Evolutionary conservation across 2,113 vertebrate species (phyloP), one percentile per base, ranked within the genome.

Genomic region (Muntiacus muntjak): DNA sequence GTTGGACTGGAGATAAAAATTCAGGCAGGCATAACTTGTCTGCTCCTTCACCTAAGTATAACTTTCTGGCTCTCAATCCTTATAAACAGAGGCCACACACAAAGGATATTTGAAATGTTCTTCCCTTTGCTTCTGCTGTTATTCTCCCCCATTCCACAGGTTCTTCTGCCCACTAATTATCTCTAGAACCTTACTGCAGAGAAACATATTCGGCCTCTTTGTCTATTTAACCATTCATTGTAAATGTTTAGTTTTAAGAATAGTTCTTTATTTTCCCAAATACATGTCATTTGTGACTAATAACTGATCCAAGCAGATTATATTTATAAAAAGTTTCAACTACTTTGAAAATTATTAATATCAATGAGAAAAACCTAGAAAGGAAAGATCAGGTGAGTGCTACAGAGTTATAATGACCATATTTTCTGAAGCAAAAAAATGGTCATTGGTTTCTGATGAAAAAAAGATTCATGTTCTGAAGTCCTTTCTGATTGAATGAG

Each of bases 391-490:
- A 92, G 14, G 60, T 92, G 40, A 95, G 14, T 85, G 58, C 58
- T 94, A 84, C 30, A 96, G 23, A 90, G n/a, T 96, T 94, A 94
- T 71, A 57, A 83, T 52, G 26, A 96, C 64, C 58, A 89, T 67
- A 94, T 96, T 94, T 98, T 88, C 94, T 86, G 52, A 96, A 94
- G 76, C 86, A 85, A 97, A 97, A 78, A 94, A 81, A 82, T 87
- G 47, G 40, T 4, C 64, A 93, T 64, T 93, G 13, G 15, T 74
- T 92, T 25, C 57, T 91, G 11, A 86, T 93, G 7, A 74, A n/a
- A 95, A 86, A 78, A 40, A 71, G 17, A 58, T 11, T 45, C 40
- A 43, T 89, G 1, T 78, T 87, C 62, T 95, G 54, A 85, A 94
- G 4, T 90, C n/a, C 17, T 87, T 91, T 93, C 23, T 91, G 40